Evolutionary conservation across 2,113 vertebrate species (phyloP).

Genomic region (Aix galericulata): DNA sequence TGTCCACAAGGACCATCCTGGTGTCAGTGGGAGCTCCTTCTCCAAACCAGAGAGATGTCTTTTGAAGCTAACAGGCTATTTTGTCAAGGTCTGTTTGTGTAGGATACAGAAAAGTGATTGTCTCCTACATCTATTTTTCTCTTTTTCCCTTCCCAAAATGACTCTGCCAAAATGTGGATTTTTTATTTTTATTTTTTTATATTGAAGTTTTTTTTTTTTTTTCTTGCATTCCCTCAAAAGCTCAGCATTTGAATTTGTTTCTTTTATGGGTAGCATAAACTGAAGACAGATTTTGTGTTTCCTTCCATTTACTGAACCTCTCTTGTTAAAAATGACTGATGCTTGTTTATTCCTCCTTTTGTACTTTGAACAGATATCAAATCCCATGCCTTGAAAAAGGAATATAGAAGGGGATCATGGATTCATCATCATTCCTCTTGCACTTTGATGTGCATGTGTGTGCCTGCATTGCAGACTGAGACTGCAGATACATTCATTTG

Average conservation of each 20-base stretch:
- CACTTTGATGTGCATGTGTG: not conserved
- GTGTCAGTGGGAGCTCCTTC: not conserved
- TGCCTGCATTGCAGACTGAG: conserved; percentile 5
- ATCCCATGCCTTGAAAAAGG: conserved; percentile 10
- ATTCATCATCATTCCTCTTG: conserved; percentile 33
- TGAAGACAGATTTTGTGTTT: conserved; percentile 46
- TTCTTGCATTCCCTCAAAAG: not conserved
- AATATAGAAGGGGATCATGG: conserved; percentile 5
- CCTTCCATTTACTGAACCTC: conserved; percentile 2
- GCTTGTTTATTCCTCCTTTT: conserved; percentile 50
- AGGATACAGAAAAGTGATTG: not conserved
- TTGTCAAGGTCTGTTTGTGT: not conserved
- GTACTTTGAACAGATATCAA: conserved; percentile 28
- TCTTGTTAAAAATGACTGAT: conserved; percentile 72
- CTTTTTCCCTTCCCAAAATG: not conserved
- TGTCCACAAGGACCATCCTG: not conserved
- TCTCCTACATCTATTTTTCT: not conserved
- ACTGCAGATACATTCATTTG: not conserved
- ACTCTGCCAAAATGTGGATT: not conserved
- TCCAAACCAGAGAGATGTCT: not conserved
- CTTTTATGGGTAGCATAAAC: not conserved
- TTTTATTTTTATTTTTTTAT: not conserved
- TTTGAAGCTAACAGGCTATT: not conserved
- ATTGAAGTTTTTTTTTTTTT: not conserved
- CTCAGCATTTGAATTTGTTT: conserved; percentile 8